Base-by-base conservation (phyloP, 2,797 vertebrate genomes). In the Phylloscopus collybita region DNA sequence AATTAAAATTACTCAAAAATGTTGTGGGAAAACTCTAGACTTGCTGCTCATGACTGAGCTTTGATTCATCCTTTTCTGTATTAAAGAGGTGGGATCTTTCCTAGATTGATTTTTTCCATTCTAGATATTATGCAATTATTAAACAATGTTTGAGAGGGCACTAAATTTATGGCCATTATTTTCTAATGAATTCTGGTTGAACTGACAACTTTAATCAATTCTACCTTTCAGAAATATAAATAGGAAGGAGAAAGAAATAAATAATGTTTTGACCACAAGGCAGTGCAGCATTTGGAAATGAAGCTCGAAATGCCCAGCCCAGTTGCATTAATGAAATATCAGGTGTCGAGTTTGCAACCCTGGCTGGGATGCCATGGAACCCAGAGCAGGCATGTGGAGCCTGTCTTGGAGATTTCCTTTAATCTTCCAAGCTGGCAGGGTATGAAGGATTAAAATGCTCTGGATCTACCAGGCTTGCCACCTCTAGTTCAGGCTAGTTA, bases 401-500 rank as follows among this genome's bases (percentile, higher is more conserved):
- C 59, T 86, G 59, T 62, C 38, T 11, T 89, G 61, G 70, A 92
- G 47, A 38, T 59, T 94, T 84, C 47, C 51, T 96, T 95, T 89
- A 66, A 86, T 94, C 61, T 86, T 76, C 56, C 54, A 83, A 89
- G n/a, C 18, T 87, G 78, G 47, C 64, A 75, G 25, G 69, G 36
- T 69, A 42, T 76, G 70, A 91, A 90, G 88, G 90, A 95, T 96
- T 93, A 95, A 96, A 96, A 94, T 69, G 81, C 71, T 49, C 56
- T 75, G 90, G 83, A 72, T 90, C 75, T 88, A 80, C 83, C 84
- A 87, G 62, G 49, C 42, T 83, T 97, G 88, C 93, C 79, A 91
- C 80, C 73, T 94, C 87, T 76, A 40, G 62, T 91, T 95, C 71
- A 66, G 89, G n/a, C 81, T 80, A 47, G 86, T 96, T 95, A 96